Conservation (phyloP, 2,888 invertebrate genomes). For the Peribatodes rhomboidaria region DNA sequence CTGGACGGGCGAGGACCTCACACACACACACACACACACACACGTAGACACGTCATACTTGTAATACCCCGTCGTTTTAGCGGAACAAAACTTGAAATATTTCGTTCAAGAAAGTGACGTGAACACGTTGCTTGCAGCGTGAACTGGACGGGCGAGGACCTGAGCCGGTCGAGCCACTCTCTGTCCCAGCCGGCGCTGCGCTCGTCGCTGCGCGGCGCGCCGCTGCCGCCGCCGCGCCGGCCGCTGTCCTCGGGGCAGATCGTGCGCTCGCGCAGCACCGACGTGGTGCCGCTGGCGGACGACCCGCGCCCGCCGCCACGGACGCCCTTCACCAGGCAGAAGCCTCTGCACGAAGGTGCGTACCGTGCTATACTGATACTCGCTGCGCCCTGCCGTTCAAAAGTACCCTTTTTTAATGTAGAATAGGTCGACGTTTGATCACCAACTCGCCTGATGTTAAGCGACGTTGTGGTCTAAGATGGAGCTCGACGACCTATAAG, state of each 20-base stretch:
- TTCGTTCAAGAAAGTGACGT: too few species aligned
- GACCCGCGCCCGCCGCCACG: constrained; percentile 66
- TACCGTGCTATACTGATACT: not conserved
- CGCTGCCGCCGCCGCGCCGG: constrained; percentile 54
- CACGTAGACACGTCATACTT: too few species aligned
- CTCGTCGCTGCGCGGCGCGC: constrained; percentile 41
- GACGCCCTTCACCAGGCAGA: constrained; percentile 58
- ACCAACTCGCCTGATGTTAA: too few species aligned
- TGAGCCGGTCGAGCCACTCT: constrained; percentile 69
- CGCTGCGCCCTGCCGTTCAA: too few species aligned
- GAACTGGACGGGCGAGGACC: constrained; percentile 80
- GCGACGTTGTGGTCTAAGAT: too few species aligned
- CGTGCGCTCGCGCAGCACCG: constrained; percentile 69
- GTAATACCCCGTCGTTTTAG: too few species aligned
- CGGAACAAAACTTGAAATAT: too few species aligned
- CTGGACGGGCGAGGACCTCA: too few species aligned
- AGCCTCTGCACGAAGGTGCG: constrained; percentile 62
- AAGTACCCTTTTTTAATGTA: too few species aligned
- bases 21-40: too few species aligned
- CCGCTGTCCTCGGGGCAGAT: constrained; percentile 51
- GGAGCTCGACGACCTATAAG: too few species aligned
- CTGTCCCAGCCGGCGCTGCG: constrained; percentile 63
- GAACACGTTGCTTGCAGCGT: constrained; percentile 65
- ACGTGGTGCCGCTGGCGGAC: constrained; percentile 58
- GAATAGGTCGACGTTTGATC: too few species aligned